These are phyloP conservation scores for Diprion similis DNA, from an alignment of 1,140 invertebrate species.

Conservation along the genomic window DNA sequence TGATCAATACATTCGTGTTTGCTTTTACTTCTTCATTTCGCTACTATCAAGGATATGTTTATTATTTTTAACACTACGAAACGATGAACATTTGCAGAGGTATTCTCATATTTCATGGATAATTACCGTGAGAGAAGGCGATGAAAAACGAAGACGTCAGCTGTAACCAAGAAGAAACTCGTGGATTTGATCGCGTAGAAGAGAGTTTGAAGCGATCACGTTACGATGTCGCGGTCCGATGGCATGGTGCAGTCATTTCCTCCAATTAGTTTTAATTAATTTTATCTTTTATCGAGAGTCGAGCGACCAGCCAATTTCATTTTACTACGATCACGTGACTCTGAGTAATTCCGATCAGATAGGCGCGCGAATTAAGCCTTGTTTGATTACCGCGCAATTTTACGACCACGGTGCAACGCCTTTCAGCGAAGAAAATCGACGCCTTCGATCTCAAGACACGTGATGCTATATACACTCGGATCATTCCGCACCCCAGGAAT, in stretches of 20 bases:
- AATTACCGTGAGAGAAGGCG: too few relatives aligned
- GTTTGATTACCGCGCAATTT: slow-evolving; percentile 2
- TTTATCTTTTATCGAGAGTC: slow-evolving; percentile 4
- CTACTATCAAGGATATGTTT: too few relatives aligned
- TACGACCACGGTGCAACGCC: background rate
- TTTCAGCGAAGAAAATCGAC: background rate
- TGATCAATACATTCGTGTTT: too few relatives aligned
- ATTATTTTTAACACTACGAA: too few relatives aligned
- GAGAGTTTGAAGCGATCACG: too few relatives aligned
- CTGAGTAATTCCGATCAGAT: background rate
- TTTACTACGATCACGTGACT: slow-evolving; percentile 7
- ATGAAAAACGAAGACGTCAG: too few relatives aligned
- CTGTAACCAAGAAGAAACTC: too few relatives aligned
- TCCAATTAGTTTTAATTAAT: slow-evolving; percentile 3
- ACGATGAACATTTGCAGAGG: too few relatives aligned
- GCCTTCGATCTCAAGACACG: background rate
- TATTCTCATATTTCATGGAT: too few relatives aligned
- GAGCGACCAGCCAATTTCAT: slow-evolving; percentile 1
- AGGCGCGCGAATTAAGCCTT: slow-evolving; percentile 1
- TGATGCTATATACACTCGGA: background rate
- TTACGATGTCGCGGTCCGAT: too few relatives aligned
- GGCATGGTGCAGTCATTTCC: background rate
- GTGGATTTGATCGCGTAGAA: too few relatives aligned
- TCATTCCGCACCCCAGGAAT: background rate
- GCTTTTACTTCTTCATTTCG: too few relatives aligned